phyloP scores from a whole-genome alignment of 2,888 invertebrate species.

The Drosophila testacea region DNA sequence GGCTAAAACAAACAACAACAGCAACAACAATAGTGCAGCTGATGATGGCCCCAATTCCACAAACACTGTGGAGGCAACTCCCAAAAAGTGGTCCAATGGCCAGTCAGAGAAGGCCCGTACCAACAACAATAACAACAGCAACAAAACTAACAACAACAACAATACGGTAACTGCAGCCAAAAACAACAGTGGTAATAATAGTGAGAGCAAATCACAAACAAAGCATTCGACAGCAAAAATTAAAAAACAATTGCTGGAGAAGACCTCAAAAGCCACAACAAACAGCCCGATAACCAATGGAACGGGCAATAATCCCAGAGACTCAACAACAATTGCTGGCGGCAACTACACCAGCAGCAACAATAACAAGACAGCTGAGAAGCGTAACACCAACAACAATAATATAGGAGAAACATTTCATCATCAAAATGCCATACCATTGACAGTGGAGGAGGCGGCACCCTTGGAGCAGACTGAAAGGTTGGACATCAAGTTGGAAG shows the following conservation, averaged over 20 bases:
- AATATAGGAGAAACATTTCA: slow-evolving; percentile 51
- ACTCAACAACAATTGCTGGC: slow-evolving; percentile 14
- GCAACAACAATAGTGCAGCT: slow-evolving; percentile 32
- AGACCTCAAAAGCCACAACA: slow-evolving; percentile 68
- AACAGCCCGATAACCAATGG: slow-evolving; percentile 48
- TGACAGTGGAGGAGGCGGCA: slow-evolving; percentile 82
- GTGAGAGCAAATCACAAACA: slow-evolving; percentile 74
- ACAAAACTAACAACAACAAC: slow-evolving; percentile 32
- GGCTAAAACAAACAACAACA: slow-evolving; percentile 17
- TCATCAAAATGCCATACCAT: slow-evolving; percentile 80
- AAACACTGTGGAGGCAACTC: slow-evolving; percentile 29
- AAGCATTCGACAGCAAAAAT: slow-evolving; percentile 83
- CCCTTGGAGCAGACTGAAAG: slow-evolving; percentile 83
- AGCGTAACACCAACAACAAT: slow-evolving; percentile 56
- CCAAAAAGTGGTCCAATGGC: slow-evolving; percentile 58
- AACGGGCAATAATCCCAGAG: slow-evolving; percentile 21
- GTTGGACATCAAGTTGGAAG: slow-evolving; percentile 81
- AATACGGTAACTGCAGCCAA: slow-evolving; percentile 39
- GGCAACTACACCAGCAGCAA: slow-evolving; percentile 29
- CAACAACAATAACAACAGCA: slow-evolving; percentile 51
- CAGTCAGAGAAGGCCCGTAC: slow-evolving; percentile 47
- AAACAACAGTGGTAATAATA: slow-evolving; percentile 51
- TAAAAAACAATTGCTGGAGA: slow-evolving; percentile 83
- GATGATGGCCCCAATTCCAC: slow-evolving; percentile 34
- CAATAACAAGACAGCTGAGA: slow-evolving; percentile 41